Evolutionary conservation across 2,113 vertebrate species (phyloP).

Genomic region (Oenanthe melanoleuca): DNA sequence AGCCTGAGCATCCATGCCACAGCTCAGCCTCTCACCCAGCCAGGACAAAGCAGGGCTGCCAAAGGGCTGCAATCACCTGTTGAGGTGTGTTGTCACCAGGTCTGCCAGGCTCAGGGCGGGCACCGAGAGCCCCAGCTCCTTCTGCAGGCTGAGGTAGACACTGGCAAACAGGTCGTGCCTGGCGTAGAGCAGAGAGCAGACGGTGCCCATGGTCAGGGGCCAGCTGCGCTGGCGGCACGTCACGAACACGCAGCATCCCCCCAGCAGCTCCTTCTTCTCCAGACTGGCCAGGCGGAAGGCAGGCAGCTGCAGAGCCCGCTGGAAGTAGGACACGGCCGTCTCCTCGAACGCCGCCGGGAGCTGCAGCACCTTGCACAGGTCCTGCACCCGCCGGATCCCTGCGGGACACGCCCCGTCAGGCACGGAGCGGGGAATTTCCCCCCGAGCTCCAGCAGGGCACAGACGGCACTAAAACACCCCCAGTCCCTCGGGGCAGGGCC

Average conservation of each 20-base stretch:
- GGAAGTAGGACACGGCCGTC: conserved; percentile 73
- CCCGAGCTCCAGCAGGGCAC: rapidly evolving
- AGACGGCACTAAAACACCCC: rapidly evolving
- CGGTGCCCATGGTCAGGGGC: conserved; percentile 88
- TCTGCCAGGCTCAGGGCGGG: conserved; percentile 75
- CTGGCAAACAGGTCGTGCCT: conserved; percentile 73
- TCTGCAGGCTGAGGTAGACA: conserved; percentile 80
- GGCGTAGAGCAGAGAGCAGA: conserved; percentile 82
- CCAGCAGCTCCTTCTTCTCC: conserved; percentile 88
- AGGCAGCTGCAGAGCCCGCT: conserved; percentile 76
- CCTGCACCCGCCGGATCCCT: conserved; percentile 85
- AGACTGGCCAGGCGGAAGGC: conserved; percentile 77
- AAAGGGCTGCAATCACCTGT: conserved; percentile 70
- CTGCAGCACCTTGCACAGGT: conserved; percentile 86
- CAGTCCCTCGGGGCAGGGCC: rapidly evolving
- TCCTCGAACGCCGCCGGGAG: conserved; percentile 79
- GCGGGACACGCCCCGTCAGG: not conserved
- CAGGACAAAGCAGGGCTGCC: rapidly evolving
- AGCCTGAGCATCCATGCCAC: not conserved
- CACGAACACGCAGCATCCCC: conserved; percentile 85
- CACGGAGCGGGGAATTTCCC: rapidly evolving
- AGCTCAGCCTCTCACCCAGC: not conserved
- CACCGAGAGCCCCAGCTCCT: conserved; percentile 77
- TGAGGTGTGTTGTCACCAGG: conserved; percentile 84
- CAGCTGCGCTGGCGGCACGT: conserved; percentile 86